Evolutionary conservation across 2,888 invertebrate genomes (phyloP).

Genomic region (Salticus scenicus): DNA sequence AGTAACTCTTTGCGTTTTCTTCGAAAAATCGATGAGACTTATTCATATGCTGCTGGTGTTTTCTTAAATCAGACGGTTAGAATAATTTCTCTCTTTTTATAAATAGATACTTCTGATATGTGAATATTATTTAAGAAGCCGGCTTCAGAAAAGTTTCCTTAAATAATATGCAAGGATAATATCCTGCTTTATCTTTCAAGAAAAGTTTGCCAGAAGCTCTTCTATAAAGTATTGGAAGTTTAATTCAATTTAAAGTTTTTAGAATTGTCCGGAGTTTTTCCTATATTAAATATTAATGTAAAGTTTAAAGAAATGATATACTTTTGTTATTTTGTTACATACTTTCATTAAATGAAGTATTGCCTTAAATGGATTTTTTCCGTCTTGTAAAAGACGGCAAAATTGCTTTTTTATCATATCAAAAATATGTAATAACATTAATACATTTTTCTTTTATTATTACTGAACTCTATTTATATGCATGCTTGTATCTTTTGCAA

Average conservation of each 20-base stretch:
- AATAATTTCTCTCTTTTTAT: slow-evolving; percentile 1
- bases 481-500: too few species aligned
- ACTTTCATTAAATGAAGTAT: too few species aligned
- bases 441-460: too few species aligned
- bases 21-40: not conserved
- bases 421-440: too few species aligned
- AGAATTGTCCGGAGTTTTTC: not conserved
- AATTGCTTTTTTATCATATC: too few species aligned
- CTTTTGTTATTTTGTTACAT: too few species aligned
- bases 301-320: too few species aligned
- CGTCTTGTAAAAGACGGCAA: too few species aligned
- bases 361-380: too few species aligned
- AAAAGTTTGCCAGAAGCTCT: not conserved
- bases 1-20: not conserved
- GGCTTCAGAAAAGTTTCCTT: not conserved
- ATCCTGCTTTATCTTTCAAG: slow-evolving; percentile 1
- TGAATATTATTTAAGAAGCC: slow-evolving; percentile 2
- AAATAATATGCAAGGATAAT: slow-evolving; percentile 5
- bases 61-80: slow-evolving; percentile 16
- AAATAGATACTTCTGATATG: slow-evolving; percentile 3
- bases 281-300: not conserved
- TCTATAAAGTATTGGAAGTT: not conserved
- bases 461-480: too few species aligned
- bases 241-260: not conserved
- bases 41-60: slow-evolving; percentile 9